Percentiles rank a stretch among this genome's conserved stretches.
These are phyloP conservation scores for Volucella inflata DNA, from an alignment of 2,888 invertebrate species.

Conservation along the genomic window DNA sequence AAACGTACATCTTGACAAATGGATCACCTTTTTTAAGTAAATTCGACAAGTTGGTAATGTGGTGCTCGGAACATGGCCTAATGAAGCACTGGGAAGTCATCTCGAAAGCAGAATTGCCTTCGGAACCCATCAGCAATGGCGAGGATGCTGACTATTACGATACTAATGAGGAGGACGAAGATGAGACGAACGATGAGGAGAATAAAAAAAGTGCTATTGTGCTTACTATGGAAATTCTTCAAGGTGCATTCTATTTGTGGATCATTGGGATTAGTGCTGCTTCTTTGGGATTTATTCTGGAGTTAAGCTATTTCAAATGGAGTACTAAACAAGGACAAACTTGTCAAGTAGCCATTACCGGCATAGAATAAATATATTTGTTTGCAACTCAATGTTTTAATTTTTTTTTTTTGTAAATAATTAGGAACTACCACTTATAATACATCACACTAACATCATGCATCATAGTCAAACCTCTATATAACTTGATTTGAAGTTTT, in stretches of 20 bases:
- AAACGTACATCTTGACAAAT: slow-evolving; percentile 78
- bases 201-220: slow-evolving; percentile 77
- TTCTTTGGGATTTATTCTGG: slow-evolving; percentile 75
- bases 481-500: no score
- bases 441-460: no score
- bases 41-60: slow-evolving; percentile 77
- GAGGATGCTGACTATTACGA: slow-evolving; percentile 25
- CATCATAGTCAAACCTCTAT: no score
- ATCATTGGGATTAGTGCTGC: slow-evolving; percentile 78
- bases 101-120: slow-evolving; percentile 49
- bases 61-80: slow-evolving; percentile 79
- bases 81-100: slow-evolving; percentile 79
- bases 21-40: slow-evolving; percentile 80
- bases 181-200: slow-evolving; percentile 62
- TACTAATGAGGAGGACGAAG: slow-evolving; percentile 78
- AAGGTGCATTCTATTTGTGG: slow-evolving; percentile 82
- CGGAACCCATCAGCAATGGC: not conserved
- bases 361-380: not conserved
- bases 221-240: slow-evolving; percentile 79
- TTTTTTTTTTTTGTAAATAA: no score
- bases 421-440: no score
- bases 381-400: no score
- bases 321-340: not conserved
- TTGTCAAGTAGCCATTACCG: not conserved
- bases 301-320: slow-evolving; percentile 42